Percentiles rank a stretch among this genome's conserved stretches.
These are phyloP conservation scores for Orchesella cincta DNA, from an alignment of 1,140 invertebrate genomes.

Conservation along the genomic window DNA sequence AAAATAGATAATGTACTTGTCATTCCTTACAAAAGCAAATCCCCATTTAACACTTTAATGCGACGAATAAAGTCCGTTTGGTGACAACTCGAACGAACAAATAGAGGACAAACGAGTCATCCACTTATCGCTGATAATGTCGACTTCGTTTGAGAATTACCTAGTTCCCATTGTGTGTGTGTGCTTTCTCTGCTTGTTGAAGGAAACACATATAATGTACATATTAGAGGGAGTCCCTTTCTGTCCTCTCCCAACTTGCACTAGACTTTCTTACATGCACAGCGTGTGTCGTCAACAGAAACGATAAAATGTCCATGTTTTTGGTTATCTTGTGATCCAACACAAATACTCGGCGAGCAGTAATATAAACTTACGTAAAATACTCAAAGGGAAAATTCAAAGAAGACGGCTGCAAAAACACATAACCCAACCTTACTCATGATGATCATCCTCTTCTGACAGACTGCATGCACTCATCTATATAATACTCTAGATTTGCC, in stretches of 20 bases:
- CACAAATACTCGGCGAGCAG: neutral
- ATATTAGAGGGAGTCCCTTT: neutral
- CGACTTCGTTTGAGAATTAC: neutral
- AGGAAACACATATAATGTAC: neutral
- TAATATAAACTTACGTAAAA: neutral
- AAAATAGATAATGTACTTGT: conserved; percentile 8
- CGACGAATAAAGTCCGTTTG: conserved; percentile 1
- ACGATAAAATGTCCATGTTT: conserved; percentile 17
- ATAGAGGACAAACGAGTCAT: conserved; percentile 8
- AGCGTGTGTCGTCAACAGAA: conserved; percentile 22
- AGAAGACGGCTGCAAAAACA: neutral
- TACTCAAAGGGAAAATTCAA: neutral
- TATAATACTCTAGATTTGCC: too few relatives aligned
- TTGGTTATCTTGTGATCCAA: conserved; percentile 16
- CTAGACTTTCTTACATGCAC: too few relatives aligned
- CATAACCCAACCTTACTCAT: neutral
- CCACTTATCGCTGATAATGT: conserved; percentile 3
- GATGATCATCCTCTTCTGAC: neutral
- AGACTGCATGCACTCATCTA: neutral
- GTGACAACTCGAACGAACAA: neutral
- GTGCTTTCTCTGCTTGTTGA: neutral
- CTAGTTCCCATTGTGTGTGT: neutral
- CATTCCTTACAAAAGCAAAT: conserved; percentile 5
- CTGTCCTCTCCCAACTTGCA: neutral
- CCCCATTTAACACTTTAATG: conserved; percentile 13